Conservation (phyloP, 2,888 invertebrate genomes). For the Athetis lepigone region DNA sequence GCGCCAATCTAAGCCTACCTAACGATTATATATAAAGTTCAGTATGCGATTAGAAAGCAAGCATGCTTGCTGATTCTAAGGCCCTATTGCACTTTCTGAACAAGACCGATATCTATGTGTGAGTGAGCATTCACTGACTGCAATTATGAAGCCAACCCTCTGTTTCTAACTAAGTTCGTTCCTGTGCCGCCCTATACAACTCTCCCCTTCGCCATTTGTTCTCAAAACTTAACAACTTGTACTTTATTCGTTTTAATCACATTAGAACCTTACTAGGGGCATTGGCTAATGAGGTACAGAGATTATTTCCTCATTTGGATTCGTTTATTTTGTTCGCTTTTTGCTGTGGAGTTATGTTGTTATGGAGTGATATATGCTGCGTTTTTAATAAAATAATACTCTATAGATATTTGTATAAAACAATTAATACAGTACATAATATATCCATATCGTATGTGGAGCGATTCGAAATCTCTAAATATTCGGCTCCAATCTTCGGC, state of each 20-base stretch:
- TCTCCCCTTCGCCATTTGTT: constrained; percentile 44
- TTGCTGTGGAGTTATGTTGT: not conserved
- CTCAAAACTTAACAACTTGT: constrained; percentile 49
- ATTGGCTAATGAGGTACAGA: constrained; percentile 36
- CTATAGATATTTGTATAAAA: no score
- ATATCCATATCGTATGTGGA: no score
- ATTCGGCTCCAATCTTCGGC: no score
- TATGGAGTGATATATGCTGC: not conserved
- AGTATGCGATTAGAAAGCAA: no score
- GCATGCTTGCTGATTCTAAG: no score
- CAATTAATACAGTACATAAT: no score
- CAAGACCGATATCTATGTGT: not conserved
- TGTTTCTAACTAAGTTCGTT: not conserved
- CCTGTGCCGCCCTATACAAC: not conserved
- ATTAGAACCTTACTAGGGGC: constrained; percentile 47
- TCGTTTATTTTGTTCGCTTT: constrained; percentile 15
- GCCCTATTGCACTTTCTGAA: no score
- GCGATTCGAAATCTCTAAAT: no score
- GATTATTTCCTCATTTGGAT: constrained; percentile 21
- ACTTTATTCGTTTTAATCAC: constrained; percentile 63
- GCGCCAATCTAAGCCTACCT: no score
- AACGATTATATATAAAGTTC: no score
- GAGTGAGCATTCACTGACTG: not conserved
- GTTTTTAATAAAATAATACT: no score
- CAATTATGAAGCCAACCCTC: not conserved